phyloP scores from a whole-genome alignment of 2,797 vertebrate genomes.

The Rallus crepitans region DNA sequence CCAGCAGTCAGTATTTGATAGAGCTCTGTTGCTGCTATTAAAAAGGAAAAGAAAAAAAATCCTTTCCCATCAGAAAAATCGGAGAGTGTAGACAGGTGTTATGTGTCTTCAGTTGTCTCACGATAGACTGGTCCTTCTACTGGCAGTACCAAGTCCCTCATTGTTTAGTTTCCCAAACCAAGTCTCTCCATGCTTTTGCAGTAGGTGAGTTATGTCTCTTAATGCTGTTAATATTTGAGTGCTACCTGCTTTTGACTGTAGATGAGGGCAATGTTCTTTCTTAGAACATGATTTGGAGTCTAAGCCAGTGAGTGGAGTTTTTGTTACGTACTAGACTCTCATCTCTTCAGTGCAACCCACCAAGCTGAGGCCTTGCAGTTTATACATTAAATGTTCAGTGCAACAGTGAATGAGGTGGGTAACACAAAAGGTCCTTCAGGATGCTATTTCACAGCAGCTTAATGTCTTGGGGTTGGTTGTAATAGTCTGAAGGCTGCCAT shows the following conservation, averaged over 20 bases:
- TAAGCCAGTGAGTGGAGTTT: neutral
- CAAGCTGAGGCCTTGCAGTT: neutral
- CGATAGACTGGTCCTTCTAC: fast-evolving
- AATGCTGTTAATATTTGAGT: neutral
- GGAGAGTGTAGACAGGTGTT: neutral
- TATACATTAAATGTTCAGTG: neutral
- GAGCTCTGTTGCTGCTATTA: neutral
- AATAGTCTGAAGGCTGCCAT: neutral
- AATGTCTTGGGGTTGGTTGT: neutral
- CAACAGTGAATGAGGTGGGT: neutral
- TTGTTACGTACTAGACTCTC: neutral
- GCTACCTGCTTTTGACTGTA: neutral
- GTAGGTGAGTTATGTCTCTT: neutral
- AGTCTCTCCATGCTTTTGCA: neutral
- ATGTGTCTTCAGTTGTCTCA: neutral
- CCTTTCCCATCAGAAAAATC: neutral
- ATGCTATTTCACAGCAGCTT: neutral
- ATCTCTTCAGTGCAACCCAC: neutral
- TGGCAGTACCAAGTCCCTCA: too few species aligned
- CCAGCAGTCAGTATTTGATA: neutral
- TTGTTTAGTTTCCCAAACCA: neutral
- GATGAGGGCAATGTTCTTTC: neutral
- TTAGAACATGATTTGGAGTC: neutral
- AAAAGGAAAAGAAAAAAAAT: fast-evolving
- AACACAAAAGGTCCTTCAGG: neutral